Percentiles rank a stretch among this genome's conserved stretches.
Evolutionary conservation across 2,113 vertebrate species (phyloP).

Genomic region (Sialia sialis): DNA sequence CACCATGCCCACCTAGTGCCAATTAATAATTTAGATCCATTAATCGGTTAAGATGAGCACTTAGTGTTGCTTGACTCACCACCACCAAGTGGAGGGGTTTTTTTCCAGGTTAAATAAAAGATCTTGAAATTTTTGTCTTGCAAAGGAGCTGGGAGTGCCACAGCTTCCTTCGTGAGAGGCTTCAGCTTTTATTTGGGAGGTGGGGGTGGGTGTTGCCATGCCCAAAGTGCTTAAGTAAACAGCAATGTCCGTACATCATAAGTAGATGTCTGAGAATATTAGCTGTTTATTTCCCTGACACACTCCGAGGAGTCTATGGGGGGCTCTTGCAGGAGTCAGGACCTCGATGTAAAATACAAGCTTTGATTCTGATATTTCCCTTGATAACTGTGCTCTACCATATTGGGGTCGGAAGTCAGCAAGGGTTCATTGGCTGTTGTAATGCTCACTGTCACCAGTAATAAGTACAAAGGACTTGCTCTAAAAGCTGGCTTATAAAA

Average conservation of each 20-base stretch:
- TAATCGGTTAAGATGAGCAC: constrained; percentile 29
- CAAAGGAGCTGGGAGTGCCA: neutral
- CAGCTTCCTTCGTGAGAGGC: neutral
- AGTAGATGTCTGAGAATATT: constrained; percentile 60
- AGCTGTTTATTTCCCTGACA: constrained; percentile 72
- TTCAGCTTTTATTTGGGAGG: neutral
- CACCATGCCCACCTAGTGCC: neutral
- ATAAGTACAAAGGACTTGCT: constrained; percentile 84
- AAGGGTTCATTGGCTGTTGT: constrained; percentile 80
- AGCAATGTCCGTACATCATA: neutral
- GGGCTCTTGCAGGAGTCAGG: constrained; percentile 77
- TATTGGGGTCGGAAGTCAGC: constrained; percentile 81
- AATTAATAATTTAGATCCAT: constrained; percentile 45
- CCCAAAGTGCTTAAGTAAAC: constrained; percentile 44
- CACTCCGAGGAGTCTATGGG: constrained; percentile 69
- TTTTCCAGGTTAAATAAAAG: neutral
- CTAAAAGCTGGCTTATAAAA: constrained; percentile 93
- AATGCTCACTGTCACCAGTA: constrained; percentile 82
- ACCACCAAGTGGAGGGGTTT: neutral
- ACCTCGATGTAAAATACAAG: constrained; percentile 78
- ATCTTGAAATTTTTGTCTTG: neutral
- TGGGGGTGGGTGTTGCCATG: neutral
- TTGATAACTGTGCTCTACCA: constrained; percentile 71
- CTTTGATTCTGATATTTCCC: constrained; percentile 81
- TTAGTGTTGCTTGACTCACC: neutral